These are phyloP conservation scores for Mus spretus DNA, from an alignment of 2,797 vertebrate genomes.

Conservation along the genomic window DNA sequence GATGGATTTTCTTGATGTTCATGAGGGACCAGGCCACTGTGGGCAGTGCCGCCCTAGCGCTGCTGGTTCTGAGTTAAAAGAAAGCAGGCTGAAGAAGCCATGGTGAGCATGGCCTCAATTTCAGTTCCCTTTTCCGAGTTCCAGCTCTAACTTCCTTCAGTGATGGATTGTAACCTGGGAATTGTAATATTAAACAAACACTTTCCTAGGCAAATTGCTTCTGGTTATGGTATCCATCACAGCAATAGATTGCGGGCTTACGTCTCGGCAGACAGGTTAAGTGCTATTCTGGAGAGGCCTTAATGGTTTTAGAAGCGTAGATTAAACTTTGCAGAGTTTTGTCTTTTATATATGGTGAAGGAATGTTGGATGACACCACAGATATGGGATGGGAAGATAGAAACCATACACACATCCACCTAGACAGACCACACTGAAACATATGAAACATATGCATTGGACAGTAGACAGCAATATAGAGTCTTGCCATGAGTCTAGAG, in stretches of 20 bases:
- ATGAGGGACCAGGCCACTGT: not conserved
- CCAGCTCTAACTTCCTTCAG: not conserved
- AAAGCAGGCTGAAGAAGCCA: not conserved
- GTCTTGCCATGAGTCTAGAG: not conserved
- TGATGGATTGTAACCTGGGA: not conserved
- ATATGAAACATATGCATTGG: no score
- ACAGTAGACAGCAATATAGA: rapidly evolving
- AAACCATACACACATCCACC: not conserved
- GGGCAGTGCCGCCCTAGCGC: not conserved
- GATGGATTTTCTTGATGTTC: not conserved
- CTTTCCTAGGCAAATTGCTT: not conserved
- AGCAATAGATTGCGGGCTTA: no score
- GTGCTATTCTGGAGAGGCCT: not conserved
- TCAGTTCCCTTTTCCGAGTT: no score
- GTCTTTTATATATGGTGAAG: not conserved
- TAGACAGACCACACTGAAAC: not conserved
- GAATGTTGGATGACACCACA: rapidly evolving
- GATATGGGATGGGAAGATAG: no score
- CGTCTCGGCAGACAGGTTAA: no score
- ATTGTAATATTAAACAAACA: not conserved
- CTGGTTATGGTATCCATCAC: not conserved
- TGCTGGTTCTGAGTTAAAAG: not conserved
- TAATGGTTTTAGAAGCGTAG: not conserved
- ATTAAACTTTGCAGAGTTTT: not conserved
- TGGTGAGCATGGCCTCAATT: not conserved